Percentiles rank a stretch among this genome's conserved stretches.
Conservation (phyloP, 2,113 vertebrate genomes). For the Perca flavescens region DNA sequence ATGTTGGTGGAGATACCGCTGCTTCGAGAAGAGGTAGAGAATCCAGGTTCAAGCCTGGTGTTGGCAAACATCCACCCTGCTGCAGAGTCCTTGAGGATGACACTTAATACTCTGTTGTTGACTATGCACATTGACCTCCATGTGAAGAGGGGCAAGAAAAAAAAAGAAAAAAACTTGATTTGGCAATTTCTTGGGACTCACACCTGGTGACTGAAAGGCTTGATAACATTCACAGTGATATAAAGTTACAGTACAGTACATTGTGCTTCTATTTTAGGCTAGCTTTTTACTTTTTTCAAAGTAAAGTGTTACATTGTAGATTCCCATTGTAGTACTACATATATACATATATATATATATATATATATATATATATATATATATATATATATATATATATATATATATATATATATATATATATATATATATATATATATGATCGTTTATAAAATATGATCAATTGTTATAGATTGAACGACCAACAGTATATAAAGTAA, state of each 20-base stretch:
- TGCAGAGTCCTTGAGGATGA: constrained; percentile 55
- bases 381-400: too few relatives aligned
- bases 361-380: too few relatives aligned
- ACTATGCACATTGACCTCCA: constrained; percentile 39
- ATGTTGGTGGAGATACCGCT: constrained; percentile 47
- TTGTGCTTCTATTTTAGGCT: neutral
- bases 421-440: too few relatives aligned
- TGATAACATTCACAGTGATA: neutral
- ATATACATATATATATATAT: too few relatives aligned
- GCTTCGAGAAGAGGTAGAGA: too few relatives aligned
- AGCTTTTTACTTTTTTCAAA: neutral
- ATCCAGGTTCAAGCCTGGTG: constrained; percentile 47
- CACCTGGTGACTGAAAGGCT: constrained; percentile 2
- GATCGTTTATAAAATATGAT: neutral
- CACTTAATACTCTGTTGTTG: constrained; percentile 44
- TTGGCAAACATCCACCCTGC: constrained; percentile 47
- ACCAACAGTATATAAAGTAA: neutral
- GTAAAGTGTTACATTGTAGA: too few relatives aligned
- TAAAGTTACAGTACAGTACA: neutral
- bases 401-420: too few relatives aligned
- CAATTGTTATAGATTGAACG: neutral
- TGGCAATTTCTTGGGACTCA: neutral
- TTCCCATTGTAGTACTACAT: too few relatives aligned
- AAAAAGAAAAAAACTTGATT: constrained; percentile 9
- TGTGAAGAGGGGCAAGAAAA: constrained; percentile 8